Base-by-base conservation (phyloP, 2,888 invertebrate species). In the Tridacna gigas region DNA sequence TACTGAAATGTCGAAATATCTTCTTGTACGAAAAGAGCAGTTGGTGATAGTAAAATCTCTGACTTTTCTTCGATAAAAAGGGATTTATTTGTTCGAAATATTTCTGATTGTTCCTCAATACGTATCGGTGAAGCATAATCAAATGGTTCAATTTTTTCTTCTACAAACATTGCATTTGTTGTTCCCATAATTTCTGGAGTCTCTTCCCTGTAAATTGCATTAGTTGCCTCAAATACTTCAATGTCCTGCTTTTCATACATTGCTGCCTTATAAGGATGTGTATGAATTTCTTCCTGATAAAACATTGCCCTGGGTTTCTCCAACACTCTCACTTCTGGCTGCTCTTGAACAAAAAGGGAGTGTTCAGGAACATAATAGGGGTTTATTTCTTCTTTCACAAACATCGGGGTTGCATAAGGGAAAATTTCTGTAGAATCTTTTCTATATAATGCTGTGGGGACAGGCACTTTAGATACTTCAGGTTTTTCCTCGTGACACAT, bases 101-200 rank as follows among this genome's bases (percentile, higher is more conserved):
- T 25, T n/a, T 71, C 51, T 9, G 71, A 51, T 51, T 11, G 48
- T 71, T 71, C 71, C 26, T 71, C 71, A 22, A 71, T 25, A 71
- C 51, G 51, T 25, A 71, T 71, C 1, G 71, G 71, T 1, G 71
- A 71, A 12, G 48, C 51, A 51, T 71, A 71, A 26, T 71, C 51
- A 25, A 71, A 71, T 20, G 51, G 71, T 71, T 71, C 71, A 3
- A 71, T 48, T 25, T 71, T 71, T 71, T 71, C 51, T 48, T 71
- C 71, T 15, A 51, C 13, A 26, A 71, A 71, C 71, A 71, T 71
- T n/a, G 71, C 71, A 45, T 20, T 71, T 26, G 71, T 22, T 22
- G 71, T 11, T 22, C 48, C 25, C 71, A 71, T 4, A 5, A 71
- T 47, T 25, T 48, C 47, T 4, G 71, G 71, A 22, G 22, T 18